Conservation (phyloP, 2,888 invertebrate species). For the Spilarctia lutea region DNA sequence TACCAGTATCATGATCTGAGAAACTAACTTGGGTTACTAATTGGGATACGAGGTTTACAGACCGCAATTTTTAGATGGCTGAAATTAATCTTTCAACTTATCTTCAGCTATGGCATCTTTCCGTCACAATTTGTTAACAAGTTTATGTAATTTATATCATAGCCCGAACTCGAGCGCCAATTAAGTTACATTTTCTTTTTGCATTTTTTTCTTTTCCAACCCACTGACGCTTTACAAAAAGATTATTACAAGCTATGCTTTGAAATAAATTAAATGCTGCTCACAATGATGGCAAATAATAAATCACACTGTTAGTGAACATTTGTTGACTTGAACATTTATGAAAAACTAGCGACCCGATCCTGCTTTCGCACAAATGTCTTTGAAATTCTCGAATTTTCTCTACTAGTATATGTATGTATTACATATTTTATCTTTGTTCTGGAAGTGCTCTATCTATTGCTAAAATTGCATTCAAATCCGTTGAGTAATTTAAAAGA, state of each 20-base stretch:
- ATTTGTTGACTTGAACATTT: not conserved
- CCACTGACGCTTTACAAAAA: not conserved
- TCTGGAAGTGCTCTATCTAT: no score
- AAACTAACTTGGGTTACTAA: not conserved
- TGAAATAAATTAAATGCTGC: not conserved
- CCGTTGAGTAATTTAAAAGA: no score
- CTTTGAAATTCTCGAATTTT: no score
- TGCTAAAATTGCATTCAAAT: no score
- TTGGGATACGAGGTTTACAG: not conserved
- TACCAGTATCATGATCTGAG: not conserved
- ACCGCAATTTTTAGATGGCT: not conserved
- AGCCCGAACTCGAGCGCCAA: not conserved
- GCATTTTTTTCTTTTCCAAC: not conserved
- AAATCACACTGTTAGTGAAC: not conserved
- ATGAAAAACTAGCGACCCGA: not conserved
- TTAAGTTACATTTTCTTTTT: not conserved
- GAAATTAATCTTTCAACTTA: not conserved
- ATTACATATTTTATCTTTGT: no score
- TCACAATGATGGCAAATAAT: not conserved
- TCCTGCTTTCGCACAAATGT: no score
- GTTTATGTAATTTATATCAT: not conserved
- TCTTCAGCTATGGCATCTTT: not conserved
- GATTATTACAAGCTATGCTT: not conserved
- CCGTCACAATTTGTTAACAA: not conserved
- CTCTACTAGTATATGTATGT: no score